Conservation (phyloP, 2,113 vertebrate genomes). For the Corythoichthys intestinalis region DNA sequence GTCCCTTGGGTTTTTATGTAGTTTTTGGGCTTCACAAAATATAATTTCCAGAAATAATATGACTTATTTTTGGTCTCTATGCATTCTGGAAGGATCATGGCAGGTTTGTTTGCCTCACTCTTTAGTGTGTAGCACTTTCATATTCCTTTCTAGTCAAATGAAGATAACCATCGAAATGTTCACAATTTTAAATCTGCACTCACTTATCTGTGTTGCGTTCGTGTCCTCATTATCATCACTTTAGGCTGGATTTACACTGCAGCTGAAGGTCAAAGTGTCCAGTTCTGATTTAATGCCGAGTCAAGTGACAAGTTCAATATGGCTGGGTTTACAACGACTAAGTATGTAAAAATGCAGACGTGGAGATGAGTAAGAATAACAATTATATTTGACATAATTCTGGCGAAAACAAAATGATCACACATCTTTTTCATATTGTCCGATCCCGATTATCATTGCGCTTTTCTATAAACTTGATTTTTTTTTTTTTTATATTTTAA, state of each 20-base stretch:
- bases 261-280: background rate
- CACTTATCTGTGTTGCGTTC: slow-evolving; percentile 4
- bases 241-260: slow-evolving; percentile 13
- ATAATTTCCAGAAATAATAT: background rate
- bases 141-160: background rate
- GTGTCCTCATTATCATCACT: slow-evolving; percentile 7
- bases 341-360: too few relatives aligned
- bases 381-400: too few relatives aligned
- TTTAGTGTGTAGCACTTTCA: slow-evolving; percentile 13
- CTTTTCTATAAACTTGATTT: too few relatives aligned
- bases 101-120: slow-evolving; percentile 32
- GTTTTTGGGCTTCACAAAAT: background rate
- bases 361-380: too few relatives aligned
- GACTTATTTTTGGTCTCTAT: slow-evolving; percentile 34
- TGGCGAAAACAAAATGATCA: too few relatives aligned
- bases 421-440: too few relatives aligned
- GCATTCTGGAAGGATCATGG: slow-evolving; percentile 35
- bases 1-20: background rate
- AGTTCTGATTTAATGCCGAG: background rate
- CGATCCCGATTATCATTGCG: too few relatives aligned
- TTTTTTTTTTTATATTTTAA: too few relatives aligned
- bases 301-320: too few relatives aligned
- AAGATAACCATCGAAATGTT: background rate
- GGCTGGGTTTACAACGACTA: too few relatives aligned
- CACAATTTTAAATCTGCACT: background rate